phyloP scores from a whole-genome alignment of 2,888 invertebrate genomes.

The Penaeus monodon region DNA sequence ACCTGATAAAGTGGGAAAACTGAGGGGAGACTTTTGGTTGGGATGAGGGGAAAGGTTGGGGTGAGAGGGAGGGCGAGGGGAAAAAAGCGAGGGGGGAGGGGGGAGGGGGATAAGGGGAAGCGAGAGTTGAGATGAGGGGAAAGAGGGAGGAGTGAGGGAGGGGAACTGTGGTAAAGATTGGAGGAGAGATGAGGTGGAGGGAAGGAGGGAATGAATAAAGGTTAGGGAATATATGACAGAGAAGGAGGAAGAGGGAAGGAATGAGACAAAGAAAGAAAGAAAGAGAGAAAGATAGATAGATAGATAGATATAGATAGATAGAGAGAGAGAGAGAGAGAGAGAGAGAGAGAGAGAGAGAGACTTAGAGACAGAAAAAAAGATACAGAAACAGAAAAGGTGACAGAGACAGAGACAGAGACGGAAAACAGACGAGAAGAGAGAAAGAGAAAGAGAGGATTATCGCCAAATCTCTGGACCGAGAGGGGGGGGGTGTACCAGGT shows the following conservation, averaged over 20 bases:
- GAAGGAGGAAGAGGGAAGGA: background rate
- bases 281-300: background rate
- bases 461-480: no score
- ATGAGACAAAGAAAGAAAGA: background rate
- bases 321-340: background rate
- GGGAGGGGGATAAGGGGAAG: background rate
- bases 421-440: background rate
- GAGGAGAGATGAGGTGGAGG: background rate
- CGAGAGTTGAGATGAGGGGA: background rate
- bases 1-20: constrained; percentile 59
- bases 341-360: background rate
- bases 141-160: background rate
- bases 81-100: background rate
- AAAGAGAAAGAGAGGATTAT: background rate
- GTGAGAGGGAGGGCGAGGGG: background rate
- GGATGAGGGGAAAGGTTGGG: no score
- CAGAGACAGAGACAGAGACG: background rate
- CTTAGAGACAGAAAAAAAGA: no score
- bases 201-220: background rate
- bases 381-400: background rate
- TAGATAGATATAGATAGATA: background rate
- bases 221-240: background rate
- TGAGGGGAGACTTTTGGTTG: background rate
- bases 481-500: no score
- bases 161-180: no score